Evolutionary conservation across 2,113 vertebrate genomes (phyloP).

Genomic region (Campylomormyrus tamandua): DNA sequence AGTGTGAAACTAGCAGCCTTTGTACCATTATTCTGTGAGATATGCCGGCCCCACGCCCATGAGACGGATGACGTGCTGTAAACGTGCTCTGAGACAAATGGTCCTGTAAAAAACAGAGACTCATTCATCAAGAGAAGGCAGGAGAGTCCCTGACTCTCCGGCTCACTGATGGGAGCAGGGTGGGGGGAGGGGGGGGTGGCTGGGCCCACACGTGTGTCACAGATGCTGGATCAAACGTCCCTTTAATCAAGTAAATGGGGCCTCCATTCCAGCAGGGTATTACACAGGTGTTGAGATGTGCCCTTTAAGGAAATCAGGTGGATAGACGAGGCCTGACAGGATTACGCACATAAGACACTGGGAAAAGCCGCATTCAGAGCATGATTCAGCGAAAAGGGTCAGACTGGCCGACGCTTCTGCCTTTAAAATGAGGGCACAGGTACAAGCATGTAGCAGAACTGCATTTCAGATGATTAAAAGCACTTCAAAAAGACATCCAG

Average conservation of each 20-base stretch:
- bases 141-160: background rate
- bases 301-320: background rate
- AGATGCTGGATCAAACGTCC: background rate
- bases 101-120: slow-evolving; percentile 5
- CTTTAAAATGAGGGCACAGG: background rate
- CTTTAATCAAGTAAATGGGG: background rate
- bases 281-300: background rate
- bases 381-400: background rate
- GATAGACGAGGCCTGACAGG: background rate
- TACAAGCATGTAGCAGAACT: background rate
- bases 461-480: background rate
- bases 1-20: background rate
- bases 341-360: background rate
- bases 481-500: background rate
- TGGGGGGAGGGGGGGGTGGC: background rate
- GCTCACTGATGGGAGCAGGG: background rate
- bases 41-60: background rate
- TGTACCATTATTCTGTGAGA: background rate
- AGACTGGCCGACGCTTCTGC: background rate
- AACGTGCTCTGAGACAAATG: background rate
- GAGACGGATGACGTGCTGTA: background rate
- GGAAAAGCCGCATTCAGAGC: background rate
- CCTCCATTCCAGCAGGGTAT: background rate
- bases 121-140: background rate
- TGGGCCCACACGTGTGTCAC: background rate